A percentile compares a stretch with the other conserved stretches of the same genome.
Conservation (phyloP, 2,888 invertebrate species). For the Villa cingulata region DNA sequence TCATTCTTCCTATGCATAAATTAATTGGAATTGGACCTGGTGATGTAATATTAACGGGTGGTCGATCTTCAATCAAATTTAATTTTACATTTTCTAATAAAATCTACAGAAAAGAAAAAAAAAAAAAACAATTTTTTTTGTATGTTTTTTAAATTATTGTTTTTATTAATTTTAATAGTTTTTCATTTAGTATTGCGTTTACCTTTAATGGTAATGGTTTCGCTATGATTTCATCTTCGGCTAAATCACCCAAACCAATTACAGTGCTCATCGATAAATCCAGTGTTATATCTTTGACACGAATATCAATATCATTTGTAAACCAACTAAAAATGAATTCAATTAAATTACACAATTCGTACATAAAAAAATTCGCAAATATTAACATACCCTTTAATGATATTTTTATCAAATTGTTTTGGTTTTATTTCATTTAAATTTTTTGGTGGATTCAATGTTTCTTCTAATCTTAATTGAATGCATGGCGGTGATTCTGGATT, state of each 20-base stretch:
- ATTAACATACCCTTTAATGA: slow-evolving; percentile 27
- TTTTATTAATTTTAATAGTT: neutral
- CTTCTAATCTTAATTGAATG: slow-evolving; percentile 48
- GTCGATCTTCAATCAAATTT: slow-evolving; percentile 70
- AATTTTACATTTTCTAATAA: slow-evolving; percentile 60
- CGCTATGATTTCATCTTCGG: slow-evolving; percentile 74
- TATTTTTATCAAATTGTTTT: slow-evolving; percentile 26
- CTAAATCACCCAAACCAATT: slow-evolving; percentile 64
- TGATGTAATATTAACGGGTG: slow-evolving; percentile 63
- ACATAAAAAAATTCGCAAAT: neutral
- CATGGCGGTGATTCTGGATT: slow-evolving; percentile 41
- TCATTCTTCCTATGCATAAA: slow-evolving; percentile 54
- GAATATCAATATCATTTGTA: slow-evolving; percentile 44
- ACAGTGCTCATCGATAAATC: slow-evolving; percentile 69
- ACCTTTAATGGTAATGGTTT: slow-evolving; percentile 74
- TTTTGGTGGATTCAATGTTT: slow-evolving; percentile 38
- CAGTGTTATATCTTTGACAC: slow-evolving; percentile 50
- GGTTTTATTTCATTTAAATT: slow-evolving; percentile 18
- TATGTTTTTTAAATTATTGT: neutral
- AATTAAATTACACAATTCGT: too few relatives aligned
- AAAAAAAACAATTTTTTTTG: neutral
- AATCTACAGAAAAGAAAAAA: slow-evolving; percentile 38
- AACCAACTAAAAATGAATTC: slow-evolving; percentile 28
- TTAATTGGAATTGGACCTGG: slow-evolving; percentile 71
- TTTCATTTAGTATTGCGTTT: slow-evolving; percentile 15